phyloP scores from a whole-genome alignment of 92 coral and sea anemone species.

The Pocillopora grandis region DNA sequence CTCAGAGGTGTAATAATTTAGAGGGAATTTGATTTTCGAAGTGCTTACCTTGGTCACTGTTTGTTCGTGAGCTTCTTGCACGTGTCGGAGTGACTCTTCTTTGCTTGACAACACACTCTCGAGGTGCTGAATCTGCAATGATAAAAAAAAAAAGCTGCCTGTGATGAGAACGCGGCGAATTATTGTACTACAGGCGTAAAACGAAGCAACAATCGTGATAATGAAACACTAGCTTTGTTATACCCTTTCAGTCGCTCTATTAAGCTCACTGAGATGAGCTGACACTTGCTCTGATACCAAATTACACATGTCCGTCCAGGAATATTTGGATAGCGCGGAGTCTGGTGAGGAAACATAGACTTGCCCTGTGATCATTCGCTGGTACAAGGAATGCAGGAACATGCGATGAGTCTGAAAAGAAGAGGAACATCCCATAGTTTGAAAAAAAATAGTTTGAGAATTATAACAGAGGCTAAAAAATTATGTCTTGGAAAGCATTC shows the following conservation, averaged over 20 bases:
- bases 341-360: constrained; percentile 82
- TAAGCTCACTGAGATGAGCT: constrained; percentile 80
- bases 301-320: constrained; percentile 96
- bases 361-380: constrained; percentile 95
- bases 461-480: too few relatives aligned
- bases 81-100: constrained; percentile 70
- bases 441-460: background rate
- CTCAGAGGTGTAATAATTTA: background rate
- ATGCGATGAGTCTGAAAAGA: constrained; percentile 69
- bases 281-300: constrained; percentile 90
- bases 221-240: too few relatives aligned
- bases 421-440: background rate
- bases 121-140: constrained; percentile 75
- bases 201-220: background rate
- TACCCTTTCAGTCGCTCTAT: constrained; percentile 88
- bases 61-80: constrained; percentile 83
- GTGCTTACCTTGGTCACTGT: constrained; percentile 83
- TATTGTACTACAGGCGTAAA: background rate
- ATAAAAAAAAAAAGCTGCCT: background rate
- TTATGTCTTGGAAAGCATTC: background rate
- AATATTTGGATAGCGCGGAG: constrained; percentile 73
- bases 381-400: constrained; percentile 93
- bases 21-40: background rate
- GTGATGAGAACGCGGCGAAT: background rate
- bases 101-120: constrained; percentile 73